Evolutionary conservation across 2,797 vertebrate species (phyloP).

Genomic region (Hydrolagus colliei): DNA sequence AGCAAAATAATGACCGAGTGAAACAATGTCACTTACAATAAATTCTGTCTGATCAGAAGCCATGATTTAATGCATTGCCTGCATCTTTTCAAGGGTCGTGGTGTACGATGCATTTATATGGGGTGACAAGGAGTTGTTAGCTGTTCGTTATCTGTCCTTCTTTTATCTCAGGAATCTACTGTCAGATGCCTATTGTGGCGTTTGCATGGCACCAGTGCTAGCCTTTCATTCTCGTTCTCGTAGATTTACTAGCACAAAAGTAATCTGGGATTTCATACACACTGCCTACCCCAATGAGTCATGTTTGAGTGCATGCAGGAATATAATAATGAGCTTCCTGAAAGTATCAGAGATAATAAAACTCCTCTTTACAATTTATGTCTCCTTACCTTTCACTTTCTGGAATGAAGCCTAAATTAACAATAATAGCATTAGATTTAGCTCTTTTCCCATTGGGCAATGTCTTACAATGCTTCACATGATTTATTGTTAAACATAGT

Average conservation of each 20-base stretch:
- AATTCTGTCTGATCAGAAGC: not conserved
- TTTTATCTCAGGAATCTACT: not conserved
- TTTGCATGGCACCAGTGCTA: not conserved
- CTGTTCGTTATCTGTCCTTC: not conserved
- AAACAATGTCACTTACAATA: conserved; percentile 1
- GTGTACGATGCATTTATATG: not conserved
- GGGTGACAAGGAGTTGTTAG: not conserved
- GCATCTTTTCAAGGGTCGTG: not conserved
- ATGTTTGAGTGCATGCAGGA: not conserved
- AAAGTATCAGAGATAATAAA: not conserved
- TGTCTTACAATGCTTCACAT: too few species aligned
- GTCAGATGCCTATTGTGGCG: not conserved
- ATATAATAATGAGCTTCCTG: not conserved
- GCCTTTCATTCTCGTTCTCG: not conserved
- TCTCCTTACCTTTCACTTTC: not conserved
- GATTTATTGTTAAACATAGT: too few species aligned
- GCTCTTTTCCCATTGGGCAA: too few species aligned
- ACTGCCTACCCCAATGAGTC: not conserved
- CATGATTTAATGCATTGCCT: not conserved
- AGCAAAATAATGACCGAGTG: conserved; percentile 14
- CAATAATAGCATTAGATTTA: not conserved
- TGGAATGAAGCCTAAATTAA: not conserved
- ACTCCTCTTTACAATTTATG: not conserved
- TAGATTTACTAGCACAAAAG: not conserved
- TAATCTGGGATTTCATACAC: not conserved